phyloP scores from a whole-genome alignment of 1,140 invertebrate species.

The Arctopsyche grandis region DNA sequence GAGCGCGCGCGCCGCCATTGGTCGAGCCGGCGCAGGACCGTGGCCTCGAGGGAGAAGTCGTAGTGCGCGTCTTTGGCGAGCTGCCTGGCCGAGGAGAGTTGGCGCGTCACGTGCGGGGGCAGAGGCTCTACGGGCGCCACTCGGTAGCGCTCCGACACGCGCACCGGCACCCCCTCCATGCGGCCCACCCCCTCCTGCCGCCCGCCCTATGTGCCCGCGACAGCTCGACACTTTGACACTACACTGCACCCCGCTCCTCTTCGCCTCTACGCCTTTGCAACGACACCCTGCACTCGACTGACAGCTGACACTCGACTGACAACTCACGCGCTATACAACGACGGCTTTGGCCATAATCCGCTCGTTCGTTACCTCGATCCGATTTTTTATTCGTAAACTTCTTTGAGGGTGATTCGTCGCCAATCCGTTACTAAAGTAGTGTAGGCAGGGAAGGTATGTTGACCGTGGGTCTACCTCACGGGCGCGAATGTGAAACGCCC shows the following conservation, averaged over 20 bases:
- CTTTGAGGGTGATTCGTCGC: background rate
- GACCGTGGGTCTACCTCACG: no score
- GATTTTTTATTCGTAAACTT: background rate
- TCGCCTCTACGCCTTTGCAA: no score
- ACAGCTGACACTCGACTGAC: constrained; percentile 2
- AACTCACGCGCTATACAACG: background rate
- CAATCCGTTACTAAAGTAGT: no score
- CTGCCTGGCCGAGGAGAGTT: background rate
- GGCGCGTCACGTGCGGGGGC: constrained; percentile 63
- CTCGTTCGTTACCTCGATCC: background rate
- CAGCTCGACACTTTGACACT: constrained; percentile 56
- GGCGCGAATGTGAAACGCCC: no score
- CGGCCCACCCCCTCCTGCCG: constrained; percentile 65
- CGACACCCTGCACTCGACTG: no score
- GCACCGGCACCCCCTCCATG: constrained; percentile 86
- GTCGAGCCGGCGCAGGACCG: constrained; percentile 74
- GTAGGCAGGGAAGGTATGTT: no score
- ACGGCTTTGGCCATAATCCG: background rate
- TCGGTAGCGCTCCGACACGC: constrained; percentile 84
- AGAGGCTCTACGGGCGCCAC: constrained; percentile 64
- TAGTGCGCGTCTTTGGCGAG: constrained; percentile 63
- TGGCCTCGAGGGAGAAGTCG: constrained; percentile 77
- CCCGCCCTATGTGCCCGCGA: no score
- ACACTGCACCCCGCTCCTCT: no score
- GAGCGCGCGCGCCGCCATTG: constrained; percentile 74